Percentiles rank a stretch among this genome's conserved stretches.
Evolutionary conservation across 2,888 invertebrate genomes (phyloP).

Genomic region (Tipula helvola): DNA sequence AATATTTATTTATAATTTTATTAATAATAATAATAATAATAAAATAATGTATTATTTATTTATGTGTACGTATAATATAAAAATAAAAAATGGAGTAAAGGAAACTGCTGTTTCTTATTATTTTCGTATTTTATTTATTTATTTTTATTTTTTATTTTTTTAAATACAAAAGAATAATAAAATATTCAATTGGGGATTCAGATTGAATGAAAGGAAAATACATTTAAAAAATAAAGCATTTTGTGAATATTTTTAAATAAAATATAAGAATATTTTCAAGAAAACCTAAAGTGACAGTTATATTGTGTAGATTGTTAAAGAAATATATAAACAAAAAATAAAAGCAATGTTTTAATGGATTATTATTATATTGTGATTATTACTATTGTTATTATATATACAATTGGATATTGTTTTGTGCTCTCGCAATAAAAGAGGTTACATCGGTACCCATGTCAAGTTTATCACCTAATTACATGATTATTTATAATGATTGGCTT

Average conservation of each 20-base stretch:
- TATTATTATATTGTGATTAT: neutral
- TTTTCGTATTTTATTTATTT: neutral
- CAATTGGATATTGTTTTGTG: neutral
- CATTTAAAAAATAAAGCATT: neutral
- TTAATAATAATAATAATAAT: neutral
- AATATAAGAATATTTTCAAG: neutral
- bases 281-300: neutral
- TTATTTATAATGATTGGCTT: no score
- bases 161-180: neutral
- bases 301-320: neutral
- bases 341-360: neutral
- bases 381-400: neutral
- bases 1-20: neutral
- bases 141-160: neutral
- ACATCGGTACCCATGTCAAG: neutral
- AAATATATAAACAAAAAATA: neutral
- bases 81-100: neutral
- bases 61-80: neutral
- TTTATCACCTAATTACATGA: neutral
- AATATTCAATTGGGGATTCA: neutral
- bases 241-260: neutral
- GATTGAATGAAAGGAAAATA: neutral
- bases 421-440: neutral
- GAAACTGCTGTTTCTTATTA: conserved; percentile 4
- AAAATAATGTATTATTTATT: neutral